Base-by-base conservation (phyloP, 2,888 invertebrate species). In the Eupeodes latifasciatus region DNA sequence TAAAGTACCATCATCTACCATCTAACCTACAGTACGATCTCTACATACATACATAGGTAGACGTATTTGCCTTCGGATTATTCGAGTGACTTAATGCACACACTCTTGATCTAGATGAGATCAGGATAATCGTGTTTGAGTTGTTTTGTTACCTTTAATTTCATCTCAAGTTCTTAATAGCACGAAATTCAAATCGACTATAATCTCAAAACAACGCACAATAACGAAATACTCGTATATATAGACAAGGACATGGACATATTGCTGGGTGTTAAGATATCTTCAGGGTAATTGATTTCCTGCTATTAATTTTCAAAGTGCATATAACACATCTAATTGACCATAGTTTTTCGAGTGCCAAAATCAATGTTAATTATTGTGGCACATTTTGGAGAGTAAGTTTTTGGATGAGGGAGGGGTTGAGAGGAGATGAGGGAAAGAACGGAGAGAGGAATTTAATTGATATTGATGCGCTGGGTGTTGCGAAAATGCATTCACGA, bases 321-420 rank as follows among this genome's bases (percentile, higher is more conserved):
- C 64, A 72, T 57, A 44, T 61, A 44, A 79, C 34, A 71, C 62
- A 53, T 19, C 71, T 55, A 47, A 64, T 80, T 16, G 47, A 64
- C 47, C 72, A 19, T 57, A 40, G 47, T 57, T n/a, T 11, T 49
- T 27, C 12, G 40, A 16, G 34, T 69, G 19, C 19, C 36, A 40
- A 27, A 80, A 80, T 62, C 62, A 71, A 16, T 76, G 81, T 47
- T 71, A 67, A 82, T 72, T 66, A 66, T 69, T 12, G n/a, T 66
- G 40, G 51, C 51, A 51, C 36, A 36, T 53, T 51, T 36, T n/a
- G 51, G 4, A n/a, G 14, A 16, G 19, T 12, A 3, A 34, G 2
- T 36, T 61, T 40, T 14, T 14, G 36, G 2, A n/a, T 61, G 9
- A 1, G 47, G 47, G 7, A 11, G 7, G 9, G 47, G 47, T 11